Percentiles rank a stretch among this genome's conserved stretches.
These are phyloP conservation scores for Macrosiphum euphorbiae DNA, from an alignment of 2,888 invertebrate genomes.

Conservation along the genomic window DNA sequence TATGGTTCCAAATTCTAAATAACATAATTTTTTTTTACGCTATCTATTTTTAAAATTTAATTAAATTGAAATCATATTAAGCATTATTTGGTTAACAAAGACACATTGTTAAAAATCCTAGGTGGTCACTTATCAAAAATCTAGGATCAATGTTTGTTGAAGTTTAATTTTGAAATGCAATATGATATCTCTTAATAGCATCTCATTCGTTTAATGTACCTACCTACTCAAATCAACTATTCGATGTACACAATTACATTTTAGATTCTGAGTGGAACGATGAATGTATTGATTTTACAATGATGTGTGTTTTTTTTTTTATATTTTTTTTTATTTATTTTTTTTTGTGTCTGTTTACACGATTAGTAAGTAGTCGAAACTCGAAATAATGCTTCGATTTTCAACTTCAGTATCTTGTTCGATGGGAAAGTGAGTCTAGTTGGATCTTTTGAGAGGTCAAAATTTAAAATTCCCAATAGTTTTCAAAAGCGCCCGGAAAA, in stretches of 20 bases:
- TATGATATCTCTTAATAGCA: not conserved
- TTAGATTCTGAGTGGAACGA: too few relatives aligned
- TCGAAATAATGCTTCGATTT: too few relatives aligned
- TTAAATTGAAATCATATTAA: not conserved
- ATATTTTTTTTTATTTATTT: too few relatives aligned
- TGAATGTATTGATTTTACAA: too few relatives aligned
- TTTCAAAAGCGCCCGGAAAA: too few relatives aligned
- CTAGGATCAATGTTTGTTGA: not conserved
- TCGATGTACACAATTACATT: not conserved
- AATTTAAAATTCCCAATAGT: too few relatives aligned
- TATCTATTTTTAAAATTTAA: not conserved
- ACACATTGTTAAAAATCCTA: not conserved
- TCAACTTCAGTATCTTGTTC: too few relatives aligned
- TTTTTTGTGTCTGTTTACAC: too few relatives aligned
- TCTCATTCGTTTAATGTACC: not conserved
- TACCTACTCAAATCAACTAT: not conserved
- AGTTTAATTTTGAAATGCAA: not conserved
- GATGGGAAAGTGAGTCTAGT: too few relatives aligned
- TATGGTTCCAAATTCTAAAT: not conserved
- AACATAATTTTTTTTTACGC: not conserved
- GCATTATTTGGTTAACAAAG: not conserved
- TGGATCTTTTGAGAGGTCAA: too few relatives aligned
- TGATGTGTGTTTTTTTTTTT: too few relatives aligned
- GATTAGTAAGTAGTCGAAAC: too few relatives aligned
- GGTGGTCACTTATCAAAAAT: not conserved